phyloP scores from a whole-genome alignment of 2,888 invertebrate genomes.

The Megastigmus dorsalis region DNA sequence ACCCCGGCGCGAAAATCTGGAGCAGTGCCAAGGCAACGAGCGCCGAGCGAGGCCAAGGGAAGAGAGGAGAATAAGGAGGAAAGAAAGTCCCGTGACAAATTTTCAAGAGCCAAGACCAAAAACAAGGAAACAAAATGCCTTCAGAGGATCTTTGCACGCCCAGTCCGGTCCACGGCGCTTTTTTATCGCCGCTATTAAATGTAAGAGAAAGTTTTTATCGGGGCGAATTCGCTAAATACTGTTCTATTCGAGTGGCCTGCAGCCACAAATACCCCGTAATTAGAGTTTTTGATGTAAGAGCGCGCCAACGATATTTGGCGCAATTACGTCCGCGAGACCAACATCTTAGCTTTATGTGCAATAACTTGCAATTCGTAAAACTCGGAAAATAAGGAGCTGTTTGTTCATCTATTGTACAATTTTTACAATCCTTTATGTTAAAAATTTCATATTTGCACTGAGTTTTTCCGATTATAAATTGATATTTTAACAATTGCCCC shows the following conservation, averaged over 20 bases:
- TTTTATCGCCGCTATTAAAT: slow-evolving; percentile 34
- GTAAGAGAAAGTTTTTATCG: slow-evolving; percentile 24
- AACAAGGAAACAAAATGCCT: slow-evolving; percentile 51
- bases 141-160: background rate
- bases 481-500: too few relatives aligned
- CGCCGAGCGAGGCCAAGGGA: slow-evolving; percentile 49
- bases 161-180: too few relatives aligned
- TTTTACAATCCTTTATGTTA: too few relatives aligned
- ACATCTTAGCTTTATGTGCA: too few relatives aligned
- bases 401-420: too few relatives aligned
- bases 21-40: slow-evolving; percentile 63
- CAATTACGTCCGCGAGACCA: too few relatives aligned
- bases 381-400: too few relatives aligned
- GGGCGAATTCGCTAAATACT: slow-evolving; percentile 19
- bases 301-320: too few relatives aligned
- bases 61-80: slow-evolving; percentile 25
- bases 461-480: too few relatives aligned
- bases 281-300: slow-evolving; percentile 9
- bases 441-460: too few relatives aligned
- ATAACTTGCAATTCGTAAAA: too few relatives aligned
- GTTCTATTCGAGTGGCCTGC: too few relatives aligned
- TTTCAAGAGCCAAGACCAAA: slow-evolving; percentile 56
- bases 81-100: slow-evolving; percentile 57
- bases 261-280: background rate
- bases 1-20: slow-evolving; percentile 59